Evolutionary conservation across 2,797 vertebrate genomes (phyloP), one percentile per base, ranked within the genome.

Genomic region (Phyllotis vaccarum): DNA sequence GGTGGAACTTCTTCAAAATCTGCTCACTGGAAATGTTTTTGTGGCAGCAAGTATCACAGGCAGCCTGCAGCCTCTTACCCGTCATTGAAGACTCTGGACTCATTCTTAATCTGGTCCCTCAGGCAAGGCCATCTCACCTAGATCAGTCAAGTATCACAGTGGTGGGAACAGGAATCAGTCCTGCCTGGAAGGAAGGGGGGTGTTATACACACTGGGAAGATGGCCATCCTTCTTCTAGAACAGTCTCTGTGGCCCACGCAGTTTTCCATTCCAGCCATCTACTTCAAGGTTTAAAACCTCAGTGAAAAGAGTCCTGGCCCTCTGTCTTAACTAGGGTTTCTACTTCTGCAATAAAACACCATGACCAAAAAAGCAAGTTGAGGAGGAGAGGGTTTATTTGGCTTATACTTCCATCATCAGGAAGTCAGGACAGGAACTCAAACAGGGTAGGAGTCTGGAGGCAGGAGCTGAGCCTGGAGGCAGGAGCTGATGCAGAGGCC

Each of bases 141-240:
- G 17, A 29, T 21, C 64, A 43, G 37, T 0, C 14, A 40, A 29
- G 19, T 8, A 17, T 7, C 66, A 3, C 52, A 43, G 43, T 0
- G 5, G 22, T 29, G 40, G 72, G 21, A 24, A 24, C 5, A 0
- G 43, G 34, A 16, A 46, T 0, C 0, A 0, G 0, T 70, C 54
- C 68, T 29, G 34, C 86, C 19, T 3, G 2, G 31, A 31, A 17
- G 12, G 52, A 46, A n/a, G 24, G n/a, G 24, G n/a, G 11, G 46
- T 58, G 9, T 3, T 19, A 5, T 0, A 8, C n/a, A 2, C n/a
- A 3, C 5, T 3, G 9, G 54, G 43, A 54, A 37, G 54, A 12
- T 16, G 89, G 14, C 60, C 37, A 13, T 49, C 6, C n/a, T 70
- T 37, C 79, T 27, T 37, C 79, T 27, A 3, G 58, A 34, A 17